phyloP scores from a whole-genome alignment of 2,113 vertebrate genomes.

The Campylorhamphus procurvoides region DNA sequence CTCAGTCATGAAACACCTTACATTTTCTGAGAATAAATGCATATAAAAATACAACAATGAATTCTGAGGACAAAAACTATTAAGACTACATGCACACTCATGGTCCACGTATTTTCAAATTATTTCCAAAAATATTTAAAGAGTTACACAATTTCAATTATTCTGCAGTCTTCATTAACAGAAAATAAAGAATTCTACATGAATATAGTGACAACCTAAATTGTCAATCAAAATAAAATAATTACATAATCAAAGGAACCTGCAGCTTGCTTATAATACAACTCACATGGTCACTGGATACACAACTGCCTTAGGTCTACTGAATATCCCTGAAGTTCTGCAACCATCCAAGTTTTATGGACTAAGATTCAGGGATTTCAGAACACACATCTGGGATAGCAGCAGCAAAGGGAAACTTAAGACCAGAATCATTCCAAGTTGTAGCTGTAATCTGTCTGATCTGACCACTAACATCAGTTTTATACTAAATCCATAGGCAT shows the following conservation, averaged over 20 bases:
- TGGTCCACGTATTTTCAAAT: not conserved
- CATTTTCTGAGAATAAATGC: not conserved
- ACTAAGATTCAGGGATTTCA: not conserved
- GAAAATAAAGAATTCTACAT: not conserved
- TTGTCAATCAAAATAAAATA: not conserved
- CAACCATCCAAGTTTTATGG: not conserved
- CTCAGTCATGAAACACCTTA: accelerated
- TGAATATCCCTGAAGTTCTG: not conserved
- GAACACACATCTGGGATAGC: not conserved
- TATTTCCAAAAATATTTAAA: not conserved
- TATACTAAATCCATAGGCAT: not conserved
- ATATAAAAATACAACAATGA: not conserved
- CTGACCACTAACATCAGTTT: not conserved
- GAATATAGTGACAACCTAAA: not conserved
- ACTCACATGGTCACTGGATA: not conserved
- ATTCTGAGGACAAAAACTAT: not conserved
- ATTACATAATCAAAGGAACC: not conserved
- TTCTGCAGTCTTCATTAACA: not conserved
- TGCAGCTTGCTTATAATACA: not conserved
- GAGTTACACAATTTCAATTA: not conserved
- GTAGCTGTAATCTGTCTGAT: not conserved
- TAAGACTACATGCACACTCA: not conserved
- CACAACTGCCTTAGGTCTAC: accelerated
- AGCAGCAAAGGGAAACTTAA: not conserved
- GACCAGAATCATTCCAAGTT: accelerated